Evolutionary conservation across 2,797 vertebrate species (phyloP).

Genomic region (Trachops cirrhosus): DNA sequence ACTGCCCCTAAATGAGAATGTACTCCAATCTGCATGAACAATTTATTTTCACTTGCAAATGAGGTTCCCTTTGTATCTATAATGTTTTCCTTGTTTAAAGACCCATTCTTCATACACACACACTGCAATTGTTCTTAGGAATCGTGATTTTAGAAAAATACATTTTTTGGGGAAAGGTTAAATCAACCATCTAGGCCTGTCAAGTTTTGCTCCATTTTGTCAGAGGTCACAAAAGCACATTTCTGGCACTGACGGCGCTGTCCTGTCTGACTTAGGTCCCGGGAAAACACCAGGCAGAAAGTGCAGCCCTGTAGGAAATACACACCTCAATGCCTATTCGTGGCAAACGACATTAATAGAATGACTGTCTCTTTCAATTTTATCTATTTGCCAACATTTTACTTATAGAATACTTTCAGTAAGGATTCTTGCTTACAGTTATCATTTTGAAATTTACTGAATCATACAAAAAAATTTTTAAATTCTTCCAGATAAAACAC

Average conservation of each 20-base stretch:
- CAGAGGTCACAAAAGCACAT: background rate
- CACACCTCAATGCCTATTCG: background rate
- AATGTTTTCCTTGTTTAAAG: constrained; percentile 5
- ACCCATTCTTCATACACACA: background rate
- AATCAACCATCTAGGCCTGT: background rate
- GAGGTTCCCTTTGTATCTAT: background rate
- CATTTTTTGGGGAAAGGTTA: background rate
- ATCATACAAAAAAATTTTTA: background rate
- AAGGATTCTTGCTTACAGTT: background rate
- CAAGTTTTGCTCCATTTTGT: background rate
- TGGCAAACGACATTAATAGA: background rate
- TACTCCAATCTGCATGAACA: background rate
- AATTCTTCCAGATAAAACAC: background rate
- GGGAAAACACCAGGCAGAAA: background rate
- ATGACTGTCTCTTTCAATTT: background rate
- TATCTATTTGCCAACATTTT: background rate
- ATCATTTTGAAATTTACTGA: constrained; percentile 9
- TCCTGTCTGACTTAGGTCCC: background rate
- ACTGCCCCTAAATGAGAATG: background rate
- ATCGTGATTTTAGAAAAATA: background rate
- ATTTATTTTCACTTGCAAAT: constrained; percentile 30
- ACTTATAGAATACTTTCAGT: background rate
- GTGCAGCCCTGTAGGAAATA: background rate
- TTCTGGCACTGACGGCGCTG: background rate
- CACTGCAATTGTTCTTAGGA: background rate